Percentiles rank a stretch among this genome's conserved stretches.
Conservation (phyloP, 2,797 vertebrate species). For the Alexandromys oeconomus region DNA sequence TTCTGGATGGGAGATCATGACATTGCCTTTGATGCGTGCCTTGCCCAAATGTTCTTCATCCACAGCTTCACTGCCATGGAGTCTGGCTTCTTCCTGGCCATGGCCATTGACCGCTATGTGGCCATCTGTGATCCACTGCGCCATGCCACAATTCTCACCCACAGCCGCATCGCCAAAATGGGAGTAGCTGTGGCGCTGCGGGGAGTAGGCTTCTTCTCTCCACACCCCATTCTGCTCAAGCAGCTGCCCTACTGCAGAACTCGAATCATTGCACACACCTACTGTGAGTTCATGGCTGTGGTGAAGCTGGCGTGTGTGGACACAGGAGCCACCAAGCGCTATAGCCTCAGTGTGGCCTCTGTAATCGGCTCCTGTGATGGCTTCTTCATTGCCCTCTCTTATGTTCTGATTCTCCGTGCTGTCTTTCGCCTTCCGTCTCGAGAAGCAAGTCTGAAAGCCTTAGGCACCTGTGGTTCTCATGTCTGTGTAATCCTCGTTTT, state of each 20-base stretch:
- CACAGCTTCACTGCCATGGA: conserved; percentile 74
- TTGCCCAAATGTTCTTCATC: conserved; percentile 65
- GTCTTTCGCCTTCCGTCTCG: conserved; percentile 62
- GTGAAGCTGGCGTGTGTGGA: conserved; percentile 77
- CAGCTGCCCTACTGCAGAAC: conserved; percentile 72
- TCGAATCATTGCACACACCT: conserved; percentile 75
- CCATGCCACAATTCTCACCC: conserved; percentile 19
- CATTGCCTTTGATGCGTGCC: not conserved
- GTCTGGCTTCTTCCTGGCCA: conserved; percentile 75
- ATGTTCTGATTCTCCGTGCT: conserved; percentile 61
- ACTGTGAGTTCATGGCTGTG: conserved; percentile 81
- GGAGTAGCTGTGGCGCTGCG: conserved; percentile 55
- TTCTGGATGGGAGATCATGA: conserved; percentile 77
- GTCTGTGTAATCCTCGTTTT: conserved; percentile 73
- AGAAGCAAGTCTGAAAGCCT: conserved; percentile 74
- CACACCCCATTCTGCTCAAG: conserved; percentile 74
- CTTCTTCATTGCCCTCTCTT: conserved; percentile 65
- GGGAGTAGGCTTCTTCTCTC: conserved; percentile 74
- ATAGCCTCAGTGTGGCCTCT: conserved; percentile 74
- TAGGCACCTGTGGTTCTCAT: conserved; percentile 74
- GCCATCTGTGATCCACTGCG: conserved; percentile 65
- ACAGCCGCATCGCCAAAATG: not conserved
- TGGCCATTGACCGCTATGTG: conserved; percentile 73
- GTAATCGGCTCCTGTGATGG: conserved; percentile 74
- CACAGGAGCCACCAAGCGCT: conserved; percentile 54